phyloP scores from a whole-genome alignment of 2,888 invertebrate genomes.

The Ophonus ardosiacus region DNA sequence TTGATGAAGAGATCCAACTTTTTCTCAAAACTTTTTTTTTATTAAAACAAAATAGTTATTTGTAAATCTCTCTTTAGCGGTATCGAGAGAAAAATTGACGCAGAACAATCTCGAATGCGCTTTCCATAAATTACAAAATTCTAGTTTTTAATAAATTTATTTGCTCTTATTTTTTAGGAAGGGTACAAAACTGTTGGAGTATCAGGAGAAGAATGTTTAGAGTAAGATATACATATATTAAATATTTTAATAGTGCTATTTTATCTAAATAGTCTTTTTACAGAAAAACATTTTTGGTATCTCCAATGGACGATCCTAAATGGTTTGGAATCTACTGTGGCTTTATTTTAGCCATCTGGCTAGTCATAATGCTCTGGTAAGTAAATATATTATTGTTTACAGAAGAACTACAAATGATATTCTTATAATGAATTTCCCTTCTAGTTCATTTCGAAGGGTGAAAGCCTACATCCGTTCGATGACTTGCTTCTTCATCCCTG shows the following conservation, averaged over 20 bases:
- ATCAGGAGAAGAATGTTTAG: conserved; percentile 74
- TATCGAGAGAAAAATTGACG: too few relatives aligned
- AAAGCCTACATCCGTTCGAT: conserved; percentile 73
- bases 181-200: conserved; percentile 73
- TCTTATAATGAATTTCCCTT: conserved; percentile 63
- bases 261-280: conserved; percentile 64
- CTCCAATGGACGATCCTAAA: conserved; percentile 80
- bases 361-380: conserved; percentile 81
- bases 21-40: too few relatives aligned
- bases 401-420: too few relatives aligned
- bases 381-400: too few relatives aligned
- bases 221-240: conserved; percentile 69
- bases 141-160: too few relatives aligned
- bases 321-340: conserved; percentile 82
- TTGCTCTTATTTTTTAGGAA: conserved; percentile 67
- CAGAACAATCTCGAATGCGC: too few relatives aligned
- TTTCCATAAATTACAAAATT: too few relatives aligned
- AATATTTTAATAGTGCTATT: neutral
- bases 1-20: too few relatives aligned
- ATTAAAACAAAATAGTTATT: too few relatives aligned
- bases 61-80: too few relatives aligned
- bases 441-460: conserved; percentile 72
- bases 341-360: conserved; percentile 82
- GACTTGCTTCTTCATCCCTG: conserved; percentile 71
- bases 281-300: conserved; percentile 77